Evolutionary conservation across 2,113 vertebrate genomes (phyloP).

Genomic region (Oryzias javanicus): DNA sequence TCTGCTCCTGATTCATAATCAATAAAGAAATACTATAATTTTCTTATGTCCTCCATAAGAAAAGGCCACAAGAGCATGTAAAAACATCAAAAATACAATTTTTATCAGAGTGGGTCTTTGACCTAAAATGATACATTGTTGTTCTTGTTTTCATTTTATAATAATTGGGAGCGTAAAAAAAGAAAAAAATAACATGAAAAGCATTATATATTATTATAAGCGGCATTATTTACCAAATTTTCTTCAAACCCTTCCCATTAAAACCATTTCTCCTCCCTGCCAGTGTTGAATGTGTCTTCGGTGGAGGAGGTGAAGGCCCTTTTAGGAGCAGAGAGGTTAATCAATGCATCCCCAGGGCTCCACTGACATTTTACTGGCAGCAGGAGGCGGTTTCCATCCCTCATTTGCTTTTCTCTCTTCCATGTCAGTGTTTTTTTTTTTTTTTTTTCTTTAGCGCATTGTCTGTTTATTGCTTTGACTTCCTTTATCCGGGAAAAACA

Average conservation of each 20-base stretch:
- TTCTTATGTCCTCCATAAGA: too few relatives aligned
- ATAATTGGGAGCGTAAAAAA: neutral
- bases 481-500: slow-evolving; percentile 40
- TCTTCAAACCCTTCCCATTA: slow-evolving; percentile 14
- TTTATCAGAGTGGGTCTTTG: too few relatives aligned
- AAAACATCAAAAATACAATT: too few relatives aligned
- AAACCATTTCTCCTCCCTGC: slow-evolving; percentile 24
- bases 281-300: slow-evolving; percentile 28
- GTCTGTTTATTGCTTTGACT: slow-evolving; percentile 36
- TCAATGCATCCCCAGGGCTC: slow-evolving; percentile 72
- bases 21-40: too few relatives aligned
- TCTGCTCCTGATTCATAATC: too few relatives aligned
- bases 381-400: slow-evolving; percentile 48
- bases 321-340: slow-evolving; percentile 67
- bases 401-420: slow-evolving; percentile 48
- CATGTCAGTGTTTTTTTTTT: slow-evolving; percentile 28
- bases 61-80: too few relatives aligned
- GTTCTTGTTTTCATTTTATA: too few relatives aligned
- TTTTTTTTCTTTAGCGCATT: slow-evolving; percentile 22
- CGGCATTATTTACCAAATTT: neutral
- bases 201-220: too few relatives aligned
- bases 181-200: neutral
- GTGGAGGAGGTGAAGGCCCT: slow-evolving; percentile 46
- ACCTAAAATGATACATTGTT: too few relatives aligned
- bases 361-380: slow-evolving; percentile 71